Evolutionary conservation across 2,888 invertebrate species (phyloP), one percentile per base, ranked within the genome.

Genomic region (Hirtodrosophila alboralis): DNA sequence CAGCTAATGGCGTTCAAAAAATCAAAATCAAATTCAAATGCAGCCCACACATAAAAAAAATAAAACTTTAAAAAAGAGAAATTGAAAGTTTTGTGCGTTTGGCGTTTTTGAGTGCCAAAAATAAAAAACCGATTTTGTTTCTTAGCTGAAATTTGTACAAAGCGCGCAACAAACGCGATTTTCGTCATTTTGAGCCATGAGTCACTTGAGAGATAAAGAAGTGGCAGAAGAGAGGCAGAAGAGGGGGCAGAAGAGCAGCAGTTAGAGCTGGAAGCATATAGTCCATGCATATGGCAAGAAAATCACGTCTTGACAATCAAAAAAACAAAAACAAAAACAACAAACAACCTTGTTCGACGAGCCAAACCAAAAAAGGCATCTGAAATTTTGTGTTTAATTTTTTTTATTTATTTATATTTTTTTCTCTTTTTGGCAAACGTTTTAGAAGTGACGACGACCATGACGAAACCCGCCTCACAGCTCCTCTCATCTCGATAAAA

Each of bases 271-370:
- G n/a, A n/a, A n/a, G n/a, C n/a, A n/a, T n/a, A n/a, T n/a, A n/a
- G n/a, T 62, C 28, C 59, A 54, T 47, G 54, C 51, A 57, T 65
- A 51, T 63, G 56, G 44, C 43, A 37, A 28, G 37, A 79, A 75
- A 79, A 84, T 84, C 85, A 81, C 77, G 77, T 80, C 60, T 84
- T 68, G 65, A 40, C 81, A 75, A 75, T 65, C 66, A 72, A 33
- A 26, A 49, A 45, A 36, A 49, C 54, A 33, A 43, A 43, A 44
- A 26, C 10, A 37, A 34, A 40, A 40, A 52, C 38, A 43, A 45
- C 41, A 44, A n/a, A 38, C 47, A 68, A 31, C 70, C 52, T 61
- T 59, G 75, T 56, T 54, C n/a, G n/a, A n/a, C n/a, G n/a, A 54
- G 44, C 37, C 58, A 56, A 67, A 18, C 78, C 83, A 67, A 74